Percentiles rank a stretch among this genome's conserved stretches.
Conservation (phyloP, 2,888 invertebrate genomes). For the Elaeidobius kamerunicus region DNA sequence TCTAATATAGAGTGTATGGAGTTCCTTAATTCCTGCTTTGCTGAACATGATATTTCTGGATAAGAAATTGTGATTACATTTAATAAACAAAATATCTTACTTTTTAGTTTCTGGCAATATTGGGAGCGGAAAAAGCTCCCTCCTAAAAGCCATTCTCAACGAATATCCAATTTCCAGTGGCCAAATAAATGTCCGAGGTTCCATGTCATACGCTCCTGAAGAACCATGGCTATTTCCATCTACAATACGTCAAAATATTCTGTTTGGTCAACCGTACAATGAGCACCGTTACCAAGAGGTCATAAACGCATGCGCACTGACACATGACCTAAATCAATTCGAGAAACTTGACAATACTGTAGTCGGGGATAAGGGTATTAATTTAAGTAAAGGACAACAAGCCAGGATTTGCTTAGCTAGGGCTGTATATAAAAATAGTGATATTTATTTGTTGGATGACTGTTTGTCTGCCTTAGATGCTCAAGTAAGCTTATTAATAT, state of each 20-base stretch:
- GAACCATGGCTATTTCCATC: conserved; percentile 44
- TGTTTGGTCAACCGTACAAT: conserved; percentile 45
- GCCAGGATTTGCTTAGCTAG: conserved; percentile 42
- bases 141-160: conserved; percentile 40
- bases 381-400: conserved; percentile 59
- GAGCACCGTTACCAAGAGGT: conserved; percentile 44
- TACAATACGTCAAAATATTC: conserved; percentile 42
- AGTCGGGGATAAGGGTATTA: conserved; percentile 62
- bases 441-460: conserved; percentile 43
- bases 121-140: conserved; percentile 41
- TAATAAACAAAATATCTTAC: neutral
- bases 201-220: conserved; percentile 42
- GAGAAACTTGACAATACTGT: conserved; percentile 50
- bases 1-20: too few relatives aligned
- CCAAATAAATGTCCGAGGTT: conserved; percentile 35
- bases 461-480: conserved; percentile 40
- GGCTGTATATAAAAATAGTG: conserved; percentile 40
- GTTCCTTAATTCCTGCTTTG: too few relatives aligned
- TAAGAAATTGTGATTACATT: neutral
- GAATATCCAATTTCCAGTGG: conserved; percentile 36
- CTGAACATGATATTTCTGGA: too few relatives aligned
- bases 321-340: conserved; percentile 51
- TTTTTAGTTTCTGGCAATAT: conserved; percentile 57
- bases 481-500: too few relatives aligned
- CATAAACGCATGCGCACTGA: conserved; percentile 50